phyloP scores from a whole-genome alignment of 2,888 invertebrate genomes.

The Aspidiotus rigidus region DNA sequence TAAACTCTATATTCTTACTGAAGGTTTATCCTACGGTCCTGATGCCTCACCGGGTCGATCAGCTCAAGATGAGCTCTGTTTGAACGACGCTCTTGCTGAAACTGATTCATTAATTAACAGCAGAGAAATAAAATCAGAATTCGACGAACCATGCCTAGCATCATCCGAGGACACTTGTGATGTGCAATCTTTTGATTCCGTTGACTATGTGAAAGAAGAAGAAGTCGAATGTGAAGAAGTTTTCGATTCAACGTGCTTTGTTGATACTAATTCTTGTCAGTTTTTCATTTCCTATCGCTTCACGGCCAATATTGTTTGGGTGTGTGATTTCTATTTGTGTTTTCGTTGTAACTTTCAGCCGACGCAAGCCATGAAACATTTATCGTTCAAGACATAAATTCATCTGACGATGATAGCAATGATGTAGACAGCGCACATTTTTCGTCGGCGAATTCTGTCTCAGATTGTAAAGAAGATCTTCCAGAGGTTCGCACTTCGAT shows the following conservation, averaged over 20 bases:
- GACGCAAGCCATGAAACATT: no score
- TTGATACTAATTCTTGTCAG: slow-evolving; percentile 21
- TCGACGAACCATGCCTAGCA: not conserved
- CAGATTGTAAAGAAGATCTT: no score
- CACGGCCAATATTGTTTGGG: no score
- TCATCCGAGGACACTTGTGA: not conserved
- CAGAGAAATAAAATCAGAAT: not conserved
- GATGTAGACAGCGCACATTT: no score
- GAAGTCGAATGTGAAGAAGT: slow-evolving; percentile 31
- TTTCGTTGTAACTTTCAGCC: not conserved
- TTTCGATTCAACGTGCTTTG: not conserved
- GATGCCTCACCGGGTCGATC: slow-evolving; percentile 14
- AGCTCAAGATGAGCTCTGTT: slow-evolving; percentile 3
- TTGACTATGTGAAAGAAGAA: slow-evolving; percentile 25
- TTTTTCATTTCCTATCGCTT: not conserved
- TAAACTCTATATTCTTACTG: not conserved
- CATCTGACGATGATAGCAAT: no score
- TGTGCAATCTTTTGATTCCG: slow-evolving; percentile 1
- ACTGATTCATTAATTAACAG: no score
- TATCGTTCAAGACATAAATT: no score
- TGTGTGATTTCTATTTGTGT: not conserved
- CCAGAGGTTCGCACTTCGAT: no score
- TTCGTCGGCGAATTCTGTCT: no score
- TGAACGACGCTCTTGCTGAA: no score
- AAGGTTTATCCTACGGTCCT: slow-evolving; percentile 27